Percentiles rank a stretch among this genome's conserved stretches.
Conservation (phyloP, 2,888 invertebrate genomes). For the Trissolcus brochymenae region DNA sequence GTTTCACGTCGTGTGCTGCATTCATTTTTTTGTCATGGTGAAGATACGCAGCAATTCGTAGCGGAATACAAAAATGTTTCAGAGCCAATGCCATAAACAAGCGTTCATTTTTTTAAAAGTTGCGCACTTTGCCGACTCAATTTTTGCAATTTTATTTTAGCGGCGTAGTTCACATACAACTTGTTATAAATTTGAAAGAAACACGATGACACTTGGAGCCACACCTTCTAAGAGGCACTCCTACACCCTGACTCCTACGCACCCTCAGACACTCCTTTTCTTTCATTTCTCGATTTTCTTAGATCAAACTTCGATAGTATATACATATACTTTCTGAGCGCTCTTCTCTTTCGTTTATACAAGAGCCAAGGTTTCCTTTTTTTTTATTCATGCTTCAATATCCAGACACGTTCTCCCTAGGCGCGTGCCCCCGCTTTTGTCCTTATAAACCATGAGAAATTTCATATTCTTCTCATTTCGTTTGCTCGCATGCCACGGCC, state of each 20-base stretch:
- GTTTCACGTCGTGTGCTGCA: too few species aligned
- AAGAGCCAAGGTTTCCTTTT: constrained; percentile 42
- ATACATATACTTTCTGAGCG: constrained; percentile 14
- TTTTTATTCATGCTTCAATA: constrained; percentile 53
- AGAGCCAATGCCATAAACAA: constrained; percentile 13
- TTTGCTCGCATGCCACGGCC: constrained; percentile 11
- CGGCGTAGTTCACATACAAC: constrained; percentile 33
- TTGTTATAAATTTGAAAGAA: constrained; percentile 32
- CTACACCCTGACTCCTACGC: constrained; percentile 57
- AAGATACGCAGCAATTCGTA: constrained; percentile 10
- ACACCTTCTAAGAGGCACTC: constrained; percentile 50
- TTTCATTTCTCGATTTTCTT: constrained; percentile 38
- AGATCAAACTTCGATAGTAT: constrained; percentile 7
- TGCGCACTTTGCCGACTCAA: constrained; percentile 29
- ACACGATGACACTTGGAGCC: constrained; percentile 42
- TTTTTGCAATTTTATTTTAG: constrained; percentile 29
- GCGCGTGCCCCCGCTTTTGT: constrained; percentile 33
- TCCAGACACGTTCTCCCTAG: constrained; percentile 25
- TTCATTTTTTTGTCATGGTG: too few species aligned
- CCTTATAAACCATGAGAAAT: constrained; percentile 45
- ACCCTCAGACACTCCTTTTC: constrained; percentile 39
- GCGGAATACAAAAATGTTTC: constrained; percentile 11
- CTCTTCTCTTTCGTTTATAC: constrained; percentile 49
- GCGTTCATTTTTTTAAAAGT: constrained; percentile 7
- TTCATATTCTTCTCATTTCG: constrained; percentile 44